Percentiles rank a stretch among this genome's conserved stretches.
Evolutionary conservation across 1,140 invertebrate genomes (phyloP).

Genomic region (Drosophila miranda): DNA sequence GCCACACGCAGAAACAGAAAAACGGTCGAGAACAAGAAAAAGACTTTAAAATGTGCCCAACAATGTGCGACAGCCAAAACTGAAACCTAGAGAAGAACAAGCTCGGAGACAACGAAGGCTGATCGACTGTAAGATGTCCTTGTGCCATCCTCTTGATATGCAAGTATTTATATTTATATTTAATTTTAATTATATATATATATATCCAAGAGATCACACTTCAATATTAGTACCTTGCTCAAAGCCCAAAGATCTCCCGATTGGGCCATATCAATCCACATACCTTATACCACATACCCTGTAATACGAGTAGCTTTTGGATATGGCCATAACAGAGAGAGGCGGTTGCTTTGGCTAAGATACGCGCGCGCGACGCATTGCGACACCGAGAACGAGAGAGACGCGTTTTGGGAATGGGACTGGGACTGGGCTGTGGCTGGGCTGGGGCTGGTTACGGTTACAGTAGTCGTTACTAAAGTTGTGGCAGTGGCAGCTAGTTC

Average conservation of each 20-base stretch:
- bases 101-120: conserved; percentile 9
- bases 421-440: conserved; percentile 18
- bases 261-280: too few relatives aligned
- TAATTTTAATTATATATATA: too few relatives aligned
- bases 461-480: conserved; percentile 37
- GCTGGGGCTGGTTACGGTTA: conserved; percentile 50
- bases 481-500: background rate
- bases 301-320: too few relatives aligned
- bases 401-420: conserved; percentile 13
- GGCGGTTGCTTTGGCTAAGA: conserved; percentile 5
- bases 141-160: too few relatives aligned
- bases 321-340: conserved; percentile 25
- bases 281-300: background rate
- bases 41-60: conserved; percentile 60
- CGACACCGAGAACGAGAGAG: conserved; percentile 38
- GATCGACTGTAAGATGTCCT: conserved; percentile 5
- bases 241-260: too few relatives aligned
- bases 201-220: too few relatives aligned
- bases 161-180: too few relatives aligned
- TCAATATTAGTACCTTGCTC: too few relatives aligned
- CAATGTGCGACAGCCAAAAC: conserved; percentile 64
- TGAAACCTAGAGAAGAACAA: conserved; percentile 1
- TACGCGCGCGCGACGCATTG: conserved; percentile 59
- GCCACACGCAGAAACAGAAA: conserved; percentile 42
- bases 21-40: conserved; percentile 14